Evolutionary conservation across 2,113 vertebrate genomes (phyloP).

Genomic region (Oreamnos americanus): DNA sequence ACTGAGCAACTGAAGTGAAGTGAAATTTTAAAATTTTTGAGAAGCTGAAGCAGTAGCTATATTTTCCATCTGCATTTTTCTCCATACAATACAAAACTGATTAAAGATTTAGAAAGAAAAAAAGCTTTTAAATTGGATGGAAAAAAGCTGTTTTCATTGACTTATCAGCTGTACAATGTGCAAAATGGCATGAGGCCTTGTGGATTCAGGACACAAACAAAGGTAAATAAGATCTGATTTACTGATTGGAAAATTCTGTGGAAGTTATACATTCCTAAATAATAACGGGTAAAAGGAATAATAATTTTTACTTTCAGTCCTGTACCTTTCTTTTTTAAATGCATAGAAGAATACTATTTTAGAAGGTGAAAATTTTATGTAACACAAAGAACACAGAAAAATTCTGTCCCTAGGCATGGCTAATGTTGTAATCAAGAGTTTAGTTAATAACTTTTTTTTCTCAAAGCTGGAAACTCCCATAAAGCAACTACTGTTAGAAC

Average conservation of each 20-base stretch:
- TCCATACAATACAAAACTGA: background rate
- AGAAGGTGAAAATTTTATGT: background rate
- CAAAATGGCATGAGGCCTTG: background rate
- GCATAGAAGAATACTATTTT: background rate
- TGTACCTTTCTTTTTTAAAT: background rate
- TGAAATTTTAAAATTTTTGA: background rate
- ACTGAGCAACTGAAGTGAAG: background rate
- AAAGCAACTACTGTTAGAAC: background rate
- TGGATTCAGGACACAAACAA: background rate
- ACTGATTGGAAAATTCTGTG: background rate
- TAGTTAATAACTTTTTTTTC: background rate
- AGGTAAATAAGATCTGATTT: background rate
- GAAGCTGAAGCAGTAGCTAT: background rate
- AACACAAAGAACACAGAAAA: background rate
- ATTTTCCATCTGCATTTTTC: background rate
- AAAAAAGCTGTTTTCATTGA: background rate
- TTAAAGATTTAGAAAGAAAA: background rate
- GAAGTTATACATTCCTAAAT: background rate
- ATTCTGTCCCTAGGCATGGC: background rate
- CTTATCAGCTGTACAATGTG: background rate
- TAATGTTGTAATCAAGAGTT: background rate
- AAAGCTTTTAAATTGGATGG: background rate
- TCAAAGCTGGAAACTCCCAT: slow-evolving; percentile 45
- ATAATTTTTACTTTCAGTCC: background rate
- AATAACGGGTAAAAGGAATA: background rate